Percentiles rank a stretch among this genome's conserved stretches.
Conservation (phyloP, 2,888 invertebrate species). For the Cheilosia soror region DNA sequence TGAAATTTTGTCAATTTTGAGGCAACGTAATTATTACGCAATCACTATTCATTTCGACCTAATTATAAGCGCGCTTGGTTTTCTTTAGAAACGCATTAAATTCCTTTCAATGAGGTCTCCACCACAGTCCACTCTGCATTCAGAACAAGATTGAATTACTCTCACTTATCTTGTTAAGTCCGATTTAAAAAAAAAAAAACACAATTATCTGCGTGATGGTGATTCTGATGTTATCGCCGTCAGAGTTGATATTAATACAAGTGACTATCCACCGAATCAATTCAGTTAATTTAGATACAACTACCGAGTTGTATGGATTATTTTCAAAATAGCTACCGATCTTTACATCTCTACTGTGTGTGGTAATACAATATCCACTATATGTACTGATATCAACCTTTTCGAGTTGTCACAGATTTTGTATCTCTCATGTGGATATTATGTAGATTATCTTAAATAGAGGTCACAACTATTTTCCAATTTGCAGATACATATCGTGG, state of each 20-base stretch:
- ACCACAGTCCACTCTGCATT: too few relatives aligned
- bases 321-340: constrained; percentile 7
- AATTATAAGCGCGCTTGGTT: too few relatives aligned
- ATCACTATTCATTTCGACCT: too few relatives aligned
- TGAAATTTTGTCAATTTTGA: too few relatives aligned
- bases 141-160: constrained; percentile 9
- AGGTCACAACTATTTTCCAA: constrained; percentile 73
- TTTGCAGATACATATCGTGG: constrained; percentile 52
- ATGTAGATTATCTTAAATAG: constrained; percentile 57
- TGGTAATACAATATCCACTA: background rate
- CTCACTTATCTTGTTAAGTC: constrained; percentile 17
- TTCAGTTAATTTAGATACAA: constrained; percentile 58
- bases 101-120: background rate
- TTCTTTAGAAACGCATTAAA: background rate
- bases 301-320: background rate
- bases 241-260: constrained; percentile 39
- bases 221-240: constrained; percentile 33
- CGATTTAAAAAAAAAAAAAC: constrained; percentile 23
- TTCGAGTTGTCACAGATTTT: constrained; percentile 8
- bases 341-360: constrained; percentile 38
- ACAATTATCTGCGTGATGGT: constrained; percentile 31
- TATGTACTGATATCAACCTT: background rate
- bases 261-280: constrained; percentile 35
- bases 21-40: too few relatives aligned
- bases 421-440: constrained; percentile 48